A percentile compares a stretch with the other conserved stretches of the same genome.
Conservation (phyloP, 2,888 invertebrate genomes). For the Agrotis puta region DNA sequence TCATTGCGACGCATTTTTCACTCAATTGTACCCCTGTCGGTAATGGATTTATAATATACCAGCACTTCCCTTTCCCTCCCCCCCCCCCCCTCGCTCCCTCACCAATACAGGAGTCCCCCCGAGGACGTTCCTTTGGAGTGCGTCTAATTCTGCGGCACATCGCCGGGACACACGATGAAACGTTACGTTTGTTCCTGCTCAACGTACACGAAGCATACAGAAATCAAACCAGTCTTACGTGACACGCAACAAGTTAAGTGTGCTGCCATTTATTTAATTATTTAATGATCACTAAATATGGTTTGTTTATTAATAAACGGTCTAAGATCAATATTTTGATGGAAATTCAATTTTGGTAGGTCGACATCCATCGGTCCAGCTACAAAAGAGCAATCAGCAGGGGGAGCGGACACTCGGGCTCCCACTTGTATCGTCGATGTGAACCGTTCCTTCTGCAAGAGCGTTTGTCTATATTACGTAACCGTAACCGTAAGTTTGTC, state of each 20-base stretch:
- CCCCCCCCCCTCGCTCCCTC: not conserved
- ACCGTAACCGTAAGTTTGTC: conserved; percentile 2
- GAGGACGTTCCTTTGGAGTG: conserved; percentile 41
- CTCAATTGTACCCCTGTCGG: conserved; percentile 44
- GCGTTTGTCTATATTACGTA: not conserved
- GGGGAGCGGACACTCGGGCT: too few species aligned
- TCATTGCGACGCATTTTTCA: conserved; percentile 46
- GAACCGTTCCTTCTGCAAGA: not conserved
- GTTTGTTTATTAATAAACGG: too few species aligned
- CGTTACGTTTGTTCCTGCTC: conserved; percentile 5
- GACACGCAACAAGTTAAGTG: not conserved
- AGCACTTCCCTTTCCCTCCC: conserved; percentile 2
- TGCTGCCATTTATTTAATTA: too few species aligned
- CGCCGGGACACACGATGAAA: conserved; percentile 2
- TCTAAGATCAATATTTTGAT: too few species aligned
- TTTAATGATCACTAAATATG: too few species aligned
- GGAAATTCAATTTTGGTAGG: too few species aligned
- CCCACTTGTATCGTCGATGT: too few species aligned
- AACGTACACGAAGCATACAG: not conserved
- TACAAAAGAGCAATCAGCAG: too few species aligned
- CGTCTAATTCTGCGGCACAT: conserved; percentile 46
- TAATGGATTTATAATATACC: conserved; percentile 66
- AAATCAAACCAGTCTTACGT: not conserved
- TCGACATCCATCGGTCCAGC: too few species aligned
- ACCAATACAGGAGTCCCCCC: not conserved